A percentile compares a stretch with the other conserved stretches of the same genome.
Evolutionary conservation across 2,113 vertebrate species (phyloP).

Genomic region (Anhinga rufa): DNA sequence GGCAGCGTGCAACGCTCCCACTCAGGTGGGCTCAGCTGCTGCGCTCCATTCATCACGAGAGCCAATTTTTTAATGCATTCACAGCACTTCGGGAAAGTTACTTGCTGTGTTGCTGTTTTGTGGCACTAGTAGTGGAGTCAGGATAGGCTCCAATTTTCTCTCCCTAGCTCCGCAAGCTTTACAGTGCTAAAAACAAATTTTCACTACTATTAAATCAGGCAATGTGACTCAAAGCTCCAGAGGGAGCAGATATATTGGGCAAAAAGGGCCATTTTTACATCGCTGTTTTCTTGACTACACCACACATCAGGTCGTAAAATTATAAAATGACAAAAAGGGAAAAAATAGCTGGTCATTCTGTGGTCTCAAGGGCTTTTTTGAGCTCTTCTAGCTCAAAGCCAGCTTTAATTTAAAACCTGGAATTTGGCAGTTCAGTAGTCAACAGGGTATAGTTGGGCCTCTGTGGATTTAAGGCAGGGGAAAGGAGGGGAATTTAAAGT

Average conservation of each 20-base stretch:
- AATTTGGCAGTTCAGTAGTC: background rate
- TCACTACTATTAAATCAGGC: background rate
- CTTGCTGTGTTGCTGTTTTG: background rate
- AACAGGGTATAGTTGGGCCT: conserved; percentile 5
- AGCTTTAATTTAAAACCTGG: conserved; percentile 42
- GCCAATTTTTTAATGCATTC: background rate
- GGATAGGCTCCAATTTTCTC: background rate
- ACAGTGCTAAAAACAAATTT: background rate
- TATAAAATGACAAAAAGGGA: conserved; percentile 25
- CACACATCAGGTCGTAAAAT: background rate
- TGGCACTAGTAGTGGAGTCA: background rate
- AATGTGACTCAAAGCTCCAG: background rate
- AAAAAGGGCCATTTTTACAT: background rate
- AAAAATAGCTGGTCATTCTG: background rate
- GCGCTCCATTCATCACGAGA: background rate
- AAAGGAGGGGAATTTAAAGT: background rate
- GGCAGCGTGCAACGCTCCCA: background rate
- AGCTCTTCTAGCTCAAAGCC: background rate
- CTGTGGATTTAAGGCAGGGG: background rate
- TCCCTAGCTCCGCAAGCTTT: background rate
- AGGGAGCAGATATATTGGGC: background rate
- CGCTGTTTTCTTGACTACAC: background rate
- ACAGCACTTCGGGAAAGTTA: background rate
- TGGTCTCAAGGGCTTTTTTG: conserved; percentile 1
- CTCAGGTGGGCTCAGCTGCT: background rate